phyloP scores from a whole-genome alignment of 2,888 invertebrate species.

The Caprella mutica region DNA sequence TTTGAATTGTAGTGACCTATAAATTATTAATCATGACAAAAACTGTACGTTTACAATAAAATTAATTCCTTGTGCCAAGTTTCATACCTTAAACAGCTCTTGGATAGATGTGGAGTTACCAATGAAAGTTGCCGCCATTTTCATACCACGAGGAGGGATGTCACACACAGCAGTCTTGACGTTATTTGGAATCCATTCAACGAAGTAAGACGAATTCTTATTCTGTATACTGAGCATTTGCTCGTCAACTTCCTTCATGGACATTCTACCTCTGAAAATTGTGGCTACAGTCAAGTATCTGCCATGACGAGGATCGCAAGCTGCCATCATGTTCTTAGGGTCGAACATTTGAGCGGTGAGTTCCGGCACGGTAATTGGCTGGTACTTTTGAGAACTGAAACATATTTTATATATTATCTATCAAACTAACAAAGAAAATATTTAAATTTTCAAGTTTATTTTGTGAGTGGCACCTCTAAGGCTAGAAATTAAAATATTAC shows the following conservation, averaged over 20 bases:
- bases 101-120: constrained; percentile 78
- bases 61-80: too few relatives aligned
- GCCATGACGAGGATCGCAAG: constrained; percentile 49
- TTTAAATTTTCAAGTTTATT: too few relatives aligned
- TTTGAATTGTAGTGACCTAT: too few relatives aligned
- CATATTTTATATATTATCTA: too few relatives aligned
- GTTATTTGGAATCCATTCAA: constrained; percentile 71
- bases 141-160: constrained; percentile 57
- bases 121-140: constrained; percentile 80
- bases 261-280: constrained; percentile 48
- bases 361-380: constrained; percentile 59
- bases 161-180: constrained; percentile 71
- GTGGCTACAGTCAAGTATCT: constrained; percentile 51
- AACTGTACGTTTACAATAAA: too few relatives aligned
- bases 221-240: constrained; percentile 67
- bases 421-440: too few relatives aligned
- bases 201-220: constrained; percentile 66
- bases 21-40: too few relatives aligned
- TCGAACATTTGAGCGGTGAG: constrained; percentile 55
- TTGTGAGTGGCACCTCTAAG: too few relatives aligned
- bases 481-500: too few relatives aligned
- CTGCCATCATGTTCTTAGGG: constrained; percentile 53
- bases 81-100: constrained; percentile 64
- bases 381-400: constrained; percentile 46
- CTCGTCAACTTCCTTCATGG: constrained; percentile 61